These are phyloP conservation scores for Perizoma affinitatum DNA, from an alignment of 2,888 invertebrate genomes.

Conservation along the genomic window DNA sequence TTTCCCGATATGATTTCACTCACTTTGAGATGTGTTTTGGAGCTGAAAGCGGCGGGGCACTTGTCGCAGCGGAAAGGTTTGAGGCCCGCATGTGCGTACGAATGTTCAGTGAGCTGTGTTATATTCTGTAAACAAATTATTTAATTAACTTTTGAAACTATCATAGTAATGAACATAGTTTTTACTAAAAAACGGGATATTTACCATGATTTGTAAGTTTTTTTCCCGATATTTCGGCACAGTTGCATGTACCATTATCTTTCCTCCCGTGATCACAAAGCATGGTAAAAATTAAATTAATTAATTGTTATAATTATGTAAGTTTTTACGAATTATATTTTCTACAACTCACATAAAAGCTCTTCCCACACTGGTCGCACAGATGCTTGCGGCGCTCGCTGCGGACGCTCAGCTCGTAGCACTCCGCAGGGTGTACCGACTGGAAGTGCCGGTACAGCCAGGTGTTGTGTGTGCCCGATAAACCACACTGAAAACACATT, in stretches of 20 bases:
- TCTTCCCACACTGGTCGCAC: conserved; percentile 37
- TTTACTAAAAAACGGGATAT: too few species aligned
- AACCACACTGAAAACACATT: conserved; percentile 29
- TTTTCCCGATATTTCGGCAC: too few species aligned
- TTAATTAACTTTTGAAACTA: too few species aligned
- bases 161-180: too few species aligned
- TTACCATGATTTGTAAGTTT: too few species aligned
- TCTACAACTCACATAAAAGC: conserved; percentile 31
- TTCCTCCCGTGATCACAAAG: too few species aligned
- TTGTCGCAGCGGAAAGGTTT: conserved; percentile 36
- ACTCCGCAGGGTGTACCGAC: conserved; percentile 26
- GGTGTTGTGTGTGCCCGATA: conserved; percentile 31
- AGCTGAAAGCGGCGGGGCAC: conserved; percentile 36
- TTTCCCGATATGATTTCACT: too few species aligned
- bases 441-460: conserved; percentile 37
- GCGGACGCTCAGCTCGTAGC: conserved; percentile 30
- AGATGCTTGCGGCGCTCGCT: conserved; percentile 29
- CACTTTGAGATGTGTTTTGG: conserved; percentile 32
- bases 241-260: too few species aligned
- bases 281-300: too few species aligned
- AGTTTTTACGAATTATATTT: too few species aligned
- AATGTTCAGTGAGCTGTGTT: conserved; percentile 32
- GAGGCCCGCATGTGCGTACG: conserved; percentile 32
- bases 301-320: too few species aligned
- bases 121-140: conserved; percentile 24